These are phyloP conservation scores for Galerucella calmariensis DNA, from an alignment of 2,888 invertebrate genomes.

Conservation along the genomic window DNA sequence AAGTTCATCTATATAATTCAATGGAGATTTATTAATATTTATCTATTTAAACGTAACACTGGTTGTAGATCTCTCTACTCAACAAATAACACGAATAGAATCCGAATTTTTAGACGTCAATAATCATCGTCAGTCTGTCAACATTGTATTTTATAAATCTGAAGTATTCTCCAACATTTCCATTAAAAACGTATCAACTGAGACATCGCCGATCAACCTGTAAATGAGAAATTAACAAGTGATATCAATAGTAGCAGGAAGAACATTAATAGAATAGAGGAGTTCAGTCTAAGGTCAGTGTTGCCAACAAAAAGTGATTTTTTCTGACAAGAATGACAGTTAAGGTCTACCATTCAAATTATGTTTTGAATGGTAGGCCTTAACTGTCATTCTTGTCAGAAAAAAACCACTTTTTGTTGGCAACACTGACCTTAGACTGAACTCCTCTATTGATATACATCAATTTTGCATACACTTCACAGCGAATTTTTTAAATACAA, in stretches of 20 bases:
- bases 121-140: background rate
- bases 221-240: constrained; percentile 81
- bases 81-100: constrained; percentile 5
- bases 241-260: background rate
- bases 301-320: no score
- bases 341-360: no score
- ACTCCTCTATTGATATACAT: no score
- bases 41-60: constrained; percentile 1
- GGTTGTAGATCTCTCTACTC: background rate
- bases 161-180: constrained; percentile 78
- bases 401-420: no score
- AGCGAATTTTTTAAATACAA: no score
- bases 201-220: constrained; percentile 87
- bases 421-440: no score
- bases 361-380: no score
- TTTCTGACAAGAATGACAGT: no score
- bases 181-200: constrained; percentile 85
- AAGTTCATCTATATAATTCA: background rate
- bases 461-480: no score
- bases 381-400: no score
- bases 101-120: constrained; percentile 3
- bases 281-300: no score
- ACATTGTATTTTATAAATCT: constrained; percentile 36
- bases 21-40: background rate
- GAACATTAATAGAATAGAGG: no score